Evolutionary conservation across 1,140 invertebrate species (phyloP), one percentile per base, ranked within the genome.

Genomic region (Steinernema feltiae): DNA sequence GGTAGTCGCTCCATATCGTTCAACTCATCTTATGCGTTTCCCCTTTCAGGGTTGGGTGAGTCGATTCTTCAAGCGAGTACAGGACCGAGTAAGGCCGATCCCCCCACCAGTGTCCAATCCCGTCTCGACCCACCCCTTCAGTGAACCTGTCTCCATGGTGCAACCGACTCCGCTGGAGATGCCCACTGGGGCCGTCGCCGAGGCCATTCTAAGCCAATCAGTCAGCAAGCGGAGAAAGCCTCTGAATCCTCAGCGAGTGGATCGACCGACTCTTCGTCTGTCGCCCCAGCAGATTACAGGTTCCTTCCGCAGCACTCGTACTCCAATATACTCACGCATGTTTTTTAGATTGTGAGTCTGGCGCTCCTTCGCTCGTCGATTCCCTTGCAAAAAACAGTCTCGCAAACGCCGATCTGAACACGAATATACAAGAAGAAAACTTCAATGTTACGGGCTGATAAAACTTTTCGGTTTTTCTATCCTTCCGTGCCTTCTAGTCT

Each of bases 81-180:
- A 81, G 63, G 18, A 76, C 15, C 77, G 53, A 12, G 75, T 83
- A 24, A 79, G 78, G n/a, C 76, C 76, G 24, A 76, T 81, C 53
- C 69, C 80, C 2, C 80, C 80, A 0, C 80, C 80, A 21, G 74
- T 83, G n/a, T 83, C 81, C 27, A 83, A 76, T 48, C 18, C 71
- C 15, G 63, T 27, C 53, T 63, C 82, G 29, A 31, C 48, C 30
- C 35, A 77, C 41, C 72, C 35, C 35, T 71, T 77, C 30, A n/a
- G 31, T 17, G 74, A 30, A 21, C 76, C 75, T 2, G 27, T 76
- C 27, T 77, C 74, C 31, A 76, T 76, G 75, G 75, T 76, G 17
- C 32, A 63, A 63, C 2, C 53, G 7, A 27, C 53, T 63, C 53
- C 53, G 7, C 53, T 63, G 15, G 53, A 63, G 53, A 63, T 63